Evolutionary conservation across 2,113 vertebrate genomes (phyloP).

Genomic region (Tympanuchus pallidicinctus): DNA sequence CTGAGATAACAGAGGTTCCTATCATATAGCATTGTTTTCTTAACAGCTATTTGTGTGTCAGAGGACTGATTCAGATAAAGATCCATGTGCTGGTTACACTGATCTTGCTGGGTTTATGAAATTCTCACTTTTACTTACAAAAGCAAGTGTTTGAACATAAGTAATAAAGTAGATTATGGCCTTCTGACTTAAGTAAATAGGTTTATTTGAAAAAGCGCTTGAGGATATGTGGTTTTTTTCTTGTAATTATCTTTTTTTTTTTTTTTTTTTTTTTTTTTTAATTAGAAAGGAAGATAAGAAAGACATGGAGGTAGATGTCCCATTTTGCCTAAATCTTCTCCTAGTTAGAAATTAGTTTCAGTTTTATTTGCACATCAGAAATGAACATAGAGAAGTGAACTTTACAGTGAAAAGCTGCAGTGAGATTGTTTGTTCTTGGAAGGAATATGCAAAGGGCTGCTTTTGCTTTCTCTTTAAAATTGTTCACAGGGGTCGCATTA

Average conservation of each 20-base stretch:
- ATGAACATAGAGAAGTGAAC: background rate
- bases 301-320: accelerated
- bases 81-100: background rate
- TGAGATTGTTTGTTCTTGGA: slow-evolving; percentile 12
- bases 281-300: background rate
- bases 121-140: background rate
- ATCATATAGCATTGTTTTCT: background rate
- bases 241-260: background rate
- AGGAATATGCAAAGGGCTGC: background rate
- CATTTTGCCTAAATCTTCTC: background rate
- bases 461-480: slow-evolving; percentile 30
- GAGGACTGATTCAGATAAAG: background rate
- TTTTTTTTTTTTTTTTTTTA: background rate
- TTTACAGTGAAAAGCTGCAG: slow-evolving; percentile 16
- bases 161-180: background rate
- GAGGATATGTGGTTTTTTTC: background rate
- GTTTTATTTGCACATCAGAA: background rate
- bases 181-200: background rate
- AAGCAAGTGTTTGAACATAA: background rate
- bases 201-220: background rate
- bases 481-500: slow-evolving; percentile 32
- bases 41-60: background rate
- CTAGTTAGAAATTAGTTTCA: background rate
- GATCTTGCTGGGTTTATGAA: background rate
- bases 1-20: background rate